Evolutionary conservation across 2,888 invertebrate genomes (phyloP).

Genomic region (Tyria jacobaeae): DNA sequence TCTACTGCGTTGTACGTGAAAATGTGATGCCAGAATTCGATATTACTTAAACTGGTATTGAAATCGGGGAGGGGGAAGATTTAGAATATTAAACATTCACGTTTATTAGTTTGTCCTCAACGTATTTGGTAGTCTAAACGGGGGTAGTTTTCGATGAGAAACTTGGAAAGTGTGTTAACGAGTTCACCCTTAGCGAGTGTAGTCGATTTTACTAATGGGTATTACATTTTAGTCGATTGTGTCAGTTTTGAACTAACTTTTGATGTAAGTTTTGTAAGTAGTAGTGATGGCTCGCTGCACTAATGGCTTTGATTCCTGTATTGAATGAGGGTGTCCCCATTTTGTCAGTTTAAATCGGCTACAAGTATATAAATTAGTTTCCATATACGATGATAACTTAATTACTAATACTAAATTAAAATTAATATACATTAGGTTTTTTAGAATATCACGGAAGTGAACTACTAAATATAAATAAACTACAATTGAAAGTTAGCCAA

Average conservation of each 20-base stretch:
- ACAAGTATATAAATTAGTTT: not conserved
- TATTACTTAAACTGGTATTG: slow-evolving; percentile 79
- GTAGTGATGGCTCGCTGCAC: slow-evolving; percentile 50
- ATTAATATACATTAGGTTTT: too few relatives aligned
- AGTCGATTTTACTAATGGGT: slow-evolving; percentile 77
- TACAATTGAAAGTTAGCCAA: not conserved
- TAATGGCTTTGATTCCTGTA: slow-evolving; percentile 47
- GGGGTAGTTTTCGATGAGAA: slow-evolving; percentile 77
- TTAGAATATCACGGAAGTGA: not conserved
- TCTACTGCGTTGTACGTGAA: slow-evolving; percentile 60
- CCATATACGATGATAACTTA: not conserved
- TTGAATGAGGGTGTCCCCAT: slow-evolving; percentile 24
- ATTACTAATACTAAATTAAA: too few relatives aligned
- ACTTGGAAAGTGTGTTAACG: slow-evolving; percentile 84
- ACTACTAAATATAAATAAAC: slow-evolving; percentile 1
- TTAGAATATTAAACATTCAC: slow-evolving; percentile 85
- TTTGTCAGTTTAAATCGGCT: slow-evolving; percentile 6
- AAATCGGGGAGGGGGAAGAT: slow-evolving; percentile 72
- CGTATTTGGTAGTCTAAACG: slow-evolving; percentile 82
- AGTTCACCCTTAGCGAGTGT: slow-evolving; percentile 66
- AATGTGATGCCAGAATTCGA: slow-evolving; percentile 56
- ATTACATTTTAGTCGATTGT: slow-evolving; percentile 71
- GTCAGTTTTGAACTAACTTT: slow-evolving; percentile 60
- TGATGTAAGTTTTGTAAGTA: slow-evolving; percentile 55
- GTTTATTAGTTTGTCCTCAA: slow-evolving; percentile 85